Evolutionary conservation across 2,113 vertebrate species (phyloP), one percentile per base, ranked within the genome.

Genomic region (Brachionichthys hirsutus): DNA sequence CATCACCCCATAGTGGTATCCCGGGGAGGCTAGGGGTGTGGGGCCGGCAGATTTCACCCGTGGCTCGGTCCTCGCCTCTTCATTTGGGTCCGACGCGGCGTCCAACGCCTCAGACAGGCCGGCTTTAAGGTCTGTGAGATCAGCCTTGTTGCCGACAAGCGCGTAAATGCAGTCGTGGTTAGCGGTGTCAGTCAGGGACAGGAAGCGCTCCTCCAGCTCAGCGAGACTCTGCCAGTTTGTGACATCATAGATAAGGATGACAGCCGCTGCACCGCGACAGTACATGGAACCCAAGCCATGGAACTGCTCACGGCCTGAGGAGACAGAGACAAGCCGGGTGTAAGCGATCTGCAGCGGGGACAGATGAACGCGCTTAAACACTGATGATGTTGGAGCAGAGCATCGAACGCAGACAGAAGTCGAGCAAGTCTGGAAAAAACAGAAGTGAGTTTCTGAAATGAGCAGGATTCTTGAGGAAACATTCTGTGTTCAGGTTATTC

Each of bases 201-300:
- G 85, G 90, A 99, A 99, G 35, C 95, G 87, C 63, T 98, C 94
- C 78, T 98, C 96, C 76, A 99, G 93, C 89, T 98, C 96, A 0
- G 81, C 70, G 11, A 98, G 90, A 86, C 94, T 98, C 77, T 98
- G 96, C 61, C 88, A 91, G 83, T 92, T 94, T 63, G 90, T 94
- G 68, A 96, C 94, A 0, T 98, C 96, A 0, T 98, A 99, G 0
- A 92, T 97, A 41, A 98, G 92, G 83, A 98, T 94, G 85, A 98
- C 80, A 0, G 95, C 97, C 0, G 93, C 90, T 0, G 97, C 97
- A 0, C 95, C 94, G 12, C 96, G 87, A 68, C 97, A 98, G 88
- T 98, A 99, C 97, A 99, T 94, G 2, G 97, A 98, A 41, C 97
- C 97, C 13, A 99, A 87, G 15, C 97, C 96, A 0, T 99, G 97